Base-by-base conservation (phyloP, 2,888 invertebrate species). In the Byasa hedistus region DNA sequence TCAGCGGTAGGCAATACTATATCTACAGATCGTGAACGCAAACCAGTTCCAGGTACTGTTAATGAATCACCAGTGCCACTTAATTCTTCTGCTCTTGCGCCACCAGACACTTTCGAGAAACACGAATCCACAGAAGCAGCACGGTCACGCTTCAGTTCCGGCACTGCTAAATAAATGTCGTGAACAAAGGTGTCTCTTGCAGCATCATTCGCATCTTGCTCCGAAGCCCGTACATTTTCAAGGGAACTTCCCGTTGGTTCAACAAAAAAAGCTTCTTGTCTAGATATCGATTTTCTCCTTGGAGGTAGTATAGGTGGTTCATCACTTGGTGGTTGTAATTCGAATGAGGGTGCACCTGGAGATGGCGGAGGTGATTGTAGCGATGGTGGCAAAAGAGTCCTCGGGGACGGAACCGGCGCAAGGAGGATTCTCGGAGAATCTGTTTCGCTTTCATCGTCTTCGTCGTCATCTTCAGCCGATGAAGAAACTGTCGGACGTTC, bases 111-210 rank as follows among this genome's bases (percentile, higher is more conserved):
- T 87, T 96, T 95, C 67, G 96, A 94, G 84, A 97, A 97, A 80
- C 96, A 96, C 22, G 97, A 96, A 82, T 97, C 97, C 2, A 97
- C 96, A 0, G 97, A 97, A 44, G 96, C 97, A 22, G 97, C 97
- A 22, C 97, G 94, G 80, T 97, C 97, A 32, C 97, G 93, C 81
- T 95, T 96, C 72, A 97, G 84, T 77, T 97, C 96, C 54, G 97
- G 97, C 69, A 97, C 97, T 67, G 96, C 94, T 57, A 96, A 87
- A 80, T 95, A 96, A 71, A 96, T 95, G 75, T 96, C 95, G 69
- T 94, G 93, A 10, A 96, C 95, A 59, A 93, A 76, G 27, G 81
- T 77, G 74, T 88, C 91, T 72, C 77, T 86, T 68, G 78, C 84
- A 69, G 75, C 86, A 73, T 72, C 79, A 51, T 79, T 81, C 1